Conservation (phyloP, 2,113 vertebrate genomes). For the Pedetes capensis region DNA sequence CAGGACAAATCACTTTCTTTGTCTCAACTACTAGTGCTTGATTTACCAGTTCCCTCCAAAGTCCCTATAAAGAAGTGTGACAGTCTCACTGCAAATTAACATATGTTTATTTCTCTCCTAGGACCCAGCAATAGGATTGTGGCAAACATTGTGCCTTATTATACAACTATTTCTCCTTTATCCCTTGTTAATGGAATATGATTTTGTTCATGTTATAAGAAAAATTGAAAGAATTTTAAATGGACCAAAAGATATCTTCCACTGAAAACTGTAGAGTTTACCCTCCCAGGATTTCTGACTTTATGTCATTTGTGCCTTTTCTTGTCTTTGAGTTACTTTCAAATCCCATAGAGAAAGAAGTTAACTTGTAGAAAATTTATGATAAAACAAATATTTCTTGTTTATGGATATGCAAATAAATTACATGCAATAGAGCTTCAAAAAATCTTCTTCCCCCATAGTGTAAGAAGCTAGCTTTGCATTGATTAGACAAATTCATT, state of each 20-base stretch:
- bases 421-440: background rate
- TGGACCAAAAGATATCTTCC: background rate
- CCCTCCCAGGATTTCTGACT: background rate
- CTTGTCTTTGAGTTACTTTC: conserved; percentile 12
- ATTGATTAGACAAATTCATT: conserved; percentile 20
- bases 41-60: background rate
- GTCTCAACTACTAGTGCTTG: background rate
- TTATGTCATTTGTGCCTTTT: background rate
- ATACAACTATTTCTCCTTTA: background rate
- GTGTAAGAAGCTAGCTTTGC: background rate
- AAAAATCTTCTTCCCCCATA: background rate
- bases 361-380: background rate
- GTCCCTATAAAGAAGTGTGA: background rate
- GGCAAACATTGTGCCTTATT: background rate
- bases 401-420: conserved; percentile 21
- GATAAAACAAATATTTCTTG: conserved; percentile 18
- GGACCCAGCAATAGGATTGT: background rate
- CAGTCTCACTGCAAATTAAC: background rate
- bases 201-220: background rate
- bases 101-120: background rate
- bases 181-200: conserved; percentile 27
- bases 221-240: conserved; percentile 27
- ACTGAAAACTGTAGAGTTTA: background rate
- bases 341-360: background rate
- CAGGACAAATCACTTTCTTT: background rate